Percentiles rank a stretch among this genome's conserved stretches.
Conservation (phyloP, 1,140 invertebrate species). For the Drosophila pallidifrons region DNA sequence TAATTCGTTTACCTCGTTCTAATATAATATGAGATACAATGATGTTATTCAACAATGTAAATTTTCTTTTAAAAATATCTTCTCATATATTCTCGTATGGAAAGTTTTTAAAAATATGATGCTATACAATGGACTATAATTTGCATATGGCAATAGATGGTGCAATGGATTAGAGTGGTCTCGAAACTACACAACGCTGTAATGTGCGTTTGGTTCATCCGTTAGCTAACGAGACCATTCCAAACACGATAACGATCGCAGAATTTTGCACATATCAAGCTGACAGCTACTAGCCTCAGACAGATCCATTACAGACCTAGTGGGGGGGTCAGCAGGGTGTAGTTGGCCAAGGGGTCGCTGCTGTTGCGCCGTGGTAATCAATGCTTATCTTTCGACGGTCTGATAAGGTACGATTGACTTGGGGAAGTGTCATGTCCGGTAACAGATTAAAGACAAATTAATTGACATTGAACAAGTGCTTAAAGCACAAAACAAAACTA, state of each 20-base stretch:
- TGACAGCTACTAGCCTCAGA: conserved; percentile 22
- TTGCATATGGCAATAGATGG: conserved; percentile 70
- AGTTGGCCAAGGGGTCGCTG: neutral
- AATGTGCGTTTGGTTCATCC: conserved; percentile 65
- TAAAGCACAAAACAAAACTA: neutral
- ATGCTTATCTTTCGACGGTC: conserved; percentile 41
- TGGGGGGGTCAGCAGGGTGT: neutral
- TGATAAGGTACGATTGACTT: conserved; percentile 43
- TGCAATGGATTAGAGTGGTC: conserved; percentile 84
- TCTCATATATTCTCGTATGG: neutral
- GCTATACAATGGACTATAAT: conserved; percentile 18
- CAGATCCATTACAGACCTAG: conserved; percentile 31
- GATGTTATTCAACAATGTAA: too few relatives aligned
- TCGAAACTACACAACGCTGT: conserved; percentile 77
- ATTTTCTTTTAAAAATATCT: too few relatives aligned
- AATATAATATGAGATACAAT: too few relatives aligned
- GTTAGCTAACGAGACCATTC: conserved; percentile 85
- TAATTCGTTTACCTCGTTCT: too few relatives aligned
- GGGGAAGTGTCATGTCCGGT: neutral
- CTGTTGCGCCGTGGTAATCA: conserved; percentile 28
- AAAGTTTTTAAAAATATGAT: neutral
- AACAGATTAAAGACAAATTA: conserved; percentile 10
- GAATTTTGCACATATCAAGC: conserved; percentile 69
- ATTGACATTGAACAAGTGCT: neutral
- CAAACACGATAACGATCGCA: conserved; percentile 84